Evolutionary conservation across 2,113 vertebrate species (phyloP).

Genomic region (Platysteira castanea): DNA sequence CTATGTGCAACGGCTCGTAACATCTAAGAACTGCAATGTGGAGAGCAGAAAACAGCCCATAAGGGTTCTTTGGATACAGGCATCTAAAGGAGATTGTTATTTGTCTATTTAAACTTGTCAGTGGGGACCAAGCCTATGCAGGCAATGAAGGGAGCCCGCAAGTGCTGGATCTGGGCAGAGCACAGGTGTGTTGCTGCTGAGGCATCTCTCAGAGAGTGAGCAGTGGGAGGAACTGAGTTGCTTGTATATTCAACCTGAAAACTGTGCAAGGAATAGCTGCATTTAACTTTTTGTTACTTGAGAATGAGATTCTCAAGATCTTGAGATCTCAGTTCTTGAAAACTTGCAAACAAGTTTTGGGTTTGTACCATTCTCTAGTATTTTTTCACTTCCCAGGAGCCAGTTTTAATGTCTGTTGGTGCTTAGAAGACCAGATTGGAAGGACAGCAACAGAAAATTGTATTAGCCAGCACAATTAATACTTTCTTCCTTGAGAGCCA

Average conservation of each 20-base stretch:
- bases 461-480: conserved; percentile 70
- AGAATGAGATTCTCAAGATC: background rate
- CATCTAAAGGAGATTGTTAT: background rate
- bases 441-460: conserved; percentile 14
- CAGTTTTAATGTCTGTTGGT: conserved; percentile 61
- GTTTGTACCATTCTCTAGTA: background rate
- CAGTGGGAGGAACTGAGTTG: background rate
- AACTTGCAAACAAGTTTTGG: background rate
- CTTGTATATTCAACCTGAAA: background rate
- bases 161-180: background rate
- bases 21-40: background rate
- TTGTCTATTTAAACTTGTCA: background rate
- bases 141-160: background rate
- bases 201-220: background rate
- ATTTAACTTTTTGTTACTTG: background rate
- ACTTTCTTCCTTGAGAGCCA: conserved; percentile 65
- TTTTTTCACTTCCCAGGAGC: conserved; percentile 62
- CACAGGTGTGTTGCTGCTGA: background rate
- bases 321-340: conserved; percentile 1
- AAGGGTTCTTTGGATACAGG: background rate
- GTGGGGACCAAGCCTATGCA: background rate
- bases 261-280: background rate
- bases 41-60: background rate
- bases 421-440: conserved; percentile 63
- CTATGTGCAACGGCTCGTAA: background rate